phyloP scores from a whole-genome alignment of 1,140 invertebrate species.

The Bombus pascuorum region DNA sequence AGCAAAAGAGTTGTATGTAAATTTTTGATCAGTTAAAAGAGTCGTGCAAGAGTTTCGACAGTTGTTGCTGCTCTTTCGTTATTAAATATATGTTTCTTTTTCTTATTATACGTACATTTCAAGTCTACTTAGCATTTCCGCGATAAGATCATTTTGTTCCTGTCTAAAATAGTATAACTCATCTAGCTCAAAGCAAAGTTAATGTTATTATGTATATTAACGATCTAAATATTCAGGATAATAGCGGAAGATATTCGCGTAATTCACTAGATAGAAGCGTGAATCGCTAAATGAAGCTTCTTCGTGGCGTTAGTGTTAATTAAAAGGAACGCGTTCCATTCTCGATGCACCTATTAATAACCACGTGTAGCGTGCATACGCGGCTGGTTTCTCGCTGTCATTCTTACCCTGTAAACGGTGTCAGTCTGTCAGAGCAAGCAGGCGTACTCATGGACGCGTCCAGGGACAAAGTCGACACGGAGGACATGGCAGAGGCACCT shows the following conservation, averaged over 20 bases:
- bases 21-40: neutral
- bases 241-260: neutral
- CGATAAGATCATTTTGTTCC: neutral
- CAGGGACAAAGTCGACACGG: constrained; percentile 37
- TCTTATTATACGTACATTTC: neutral
- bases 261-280: neutral
- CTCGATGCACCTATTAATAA: constrained; percentile 69
- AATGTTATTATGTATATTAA: neutral
- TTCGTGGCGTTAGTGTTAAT: constrained; percentile 28
- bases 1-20: neutral
- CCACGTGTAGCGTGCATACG: constrained; percentile 12
- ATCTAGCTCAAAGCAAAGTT: too few species aligned
- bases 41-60: neutral
- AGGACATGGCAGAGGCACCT: constrained; percentile 11
- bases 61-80: neutral
- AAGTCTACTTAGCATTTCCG: neutral
- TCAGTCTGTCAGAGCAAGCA: constrained; percentile 50
- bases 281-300: neutral
- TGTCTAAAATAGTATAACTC: neutral
- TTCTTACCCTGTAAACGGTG: constrained; percentile 32
- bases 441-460: constrained; percentile 59
- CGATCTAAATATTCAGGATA: neutral
- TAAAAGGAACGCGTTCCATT: constrained; percentile 69
- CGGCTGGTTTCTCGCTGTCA: constrained; percentile 28
- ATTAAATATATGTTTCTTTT: neutral